Conservation (phyloP, 2,797 vertebrate genomes). For the Erethizon dorsatum region DNA sequence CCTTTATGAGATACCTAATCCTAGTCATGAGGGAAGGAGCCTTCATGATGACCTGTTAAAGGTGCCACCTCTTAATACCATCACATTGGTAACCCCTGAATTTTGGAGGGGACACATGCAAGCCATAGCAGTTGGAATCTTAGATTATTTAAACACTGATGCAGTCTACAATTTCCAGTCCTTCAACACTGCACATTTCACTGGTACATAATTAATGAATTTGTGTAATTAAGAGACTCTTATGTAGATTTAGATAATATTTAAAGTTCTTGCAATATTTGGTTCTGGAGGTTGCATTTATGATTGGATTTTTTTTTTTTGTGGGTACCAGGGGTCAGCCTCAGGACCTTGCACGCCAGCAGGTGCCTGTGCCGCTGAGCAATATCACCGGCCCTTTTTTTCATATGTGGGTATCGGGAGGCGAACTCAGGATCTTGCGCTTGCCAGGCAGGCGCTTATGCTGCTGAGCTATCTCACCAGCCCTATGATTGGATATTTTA, state of each 20-base stretch:
- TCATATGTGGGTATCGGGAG: too few relatives aligned
- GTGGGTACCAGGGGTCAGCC: too few relatives aligned
- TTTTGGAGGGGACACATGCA: not conserved
- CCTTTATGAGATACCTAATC: not conserved
- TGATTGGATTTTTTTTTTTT: not conserved
- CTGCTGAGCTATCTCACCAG: too few relatives aligned
- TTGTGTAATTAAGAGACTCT: not conserved
- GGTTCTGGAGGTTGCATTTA: conserved; percentile 7
- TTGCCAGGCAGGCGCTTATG: too few relatives aligned
- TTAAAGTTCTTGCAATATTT: not conserved
- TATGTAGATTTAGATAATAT: not conserved
- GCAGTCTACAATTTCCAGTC: not conserved
- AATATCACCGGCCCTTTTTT: too few relatives aligned
- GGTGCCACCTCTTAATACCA: not conserved
- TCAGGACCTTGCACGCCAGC: too few relatives aligned
- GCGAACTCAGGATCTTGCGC: too few relatives aligned
- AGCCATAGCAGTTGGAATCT: not conserved
- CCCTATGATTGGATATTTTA: not conserved
- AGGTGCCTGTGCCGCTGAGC: too few relatives aligned
- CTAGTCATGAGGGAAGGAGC: not conserved
- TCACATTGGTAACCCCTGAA: not conserved
- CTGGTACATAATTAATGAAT: not conserved
- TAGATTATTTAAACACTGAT: not conserved
- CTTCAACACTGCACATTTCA: not conserved
- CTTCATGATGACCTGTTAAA: not conserved